A percentile compares a stretch with the other conserved stretches of the same genome.
Conservation (phyloP, 2,888 invertebrate genomes). For the Mimumesa dahlbomi region DNA sequence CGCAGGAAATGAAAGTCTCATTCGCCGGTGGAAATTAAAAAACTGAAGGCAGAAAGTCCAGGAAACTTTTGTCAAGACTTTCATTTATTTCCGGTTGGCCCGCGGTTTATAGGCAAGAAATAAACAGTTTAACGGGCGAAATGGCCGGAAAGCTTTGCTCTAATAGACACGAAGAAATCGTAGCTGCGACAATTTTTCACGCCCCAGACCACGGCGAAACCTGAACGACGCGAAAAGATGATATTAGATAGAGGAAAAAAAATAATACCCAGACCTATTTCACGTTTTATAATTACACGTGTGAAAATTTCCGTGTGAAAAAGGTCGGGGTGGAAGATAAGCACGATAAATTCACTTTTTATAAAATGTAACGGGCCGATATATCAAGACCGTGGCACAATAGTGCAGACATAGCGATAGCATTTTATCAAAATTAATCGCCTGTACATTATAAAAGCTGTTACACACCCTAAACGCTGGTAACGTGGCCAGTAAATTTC, state of each 20-base stretch:
- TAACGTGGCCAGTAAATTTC: conserved; percentile 31
- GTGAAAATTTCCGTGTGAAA: neutral
- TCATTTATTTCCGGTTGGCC: conserved; percentile 11
- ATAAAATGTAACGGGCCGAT: neutral
- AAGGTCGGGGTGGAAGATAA: conserved; percentile 1
- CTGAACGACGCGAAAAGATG: neutral
- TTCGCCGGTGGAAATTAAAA: conserved; percentile 1
- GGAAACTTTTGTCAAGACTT: conserved; percentile 29
- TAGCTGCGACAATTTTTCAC: too few species aligned
- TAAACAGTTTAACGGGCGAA: neutral
- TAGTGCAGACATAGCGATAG: neutral
- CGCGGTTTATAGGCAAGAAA: neutral
- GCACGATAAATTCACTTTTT: conserved; percentile 1
- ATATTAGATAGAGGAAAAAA: neutral
- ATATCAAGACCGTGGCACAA: neutral
- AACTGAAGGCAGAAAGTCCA: conserved; percentile 10
- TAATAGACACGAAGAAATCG: too few species aligned
- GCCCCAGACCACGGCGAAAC: too few species aligned
- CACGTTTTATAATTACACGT: neutral
- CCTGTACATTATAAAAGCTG: conserved; percentile 27
- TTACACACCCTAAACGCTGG: conserved; percentile 31
- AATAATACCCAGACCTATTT: neutral
- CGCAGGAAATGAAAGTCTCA: conserved; percentile 23
- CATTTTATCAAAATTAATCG: conserved; percentile 42
- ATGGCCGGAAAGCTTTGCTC: too few species aligned